Percentiles rank a stretch among this genome's conserved stretches.
phyloP scores from a whole-genome alignment of 2,888 invertebrate genomes.

The Plemyria rubiginata region DNA sequence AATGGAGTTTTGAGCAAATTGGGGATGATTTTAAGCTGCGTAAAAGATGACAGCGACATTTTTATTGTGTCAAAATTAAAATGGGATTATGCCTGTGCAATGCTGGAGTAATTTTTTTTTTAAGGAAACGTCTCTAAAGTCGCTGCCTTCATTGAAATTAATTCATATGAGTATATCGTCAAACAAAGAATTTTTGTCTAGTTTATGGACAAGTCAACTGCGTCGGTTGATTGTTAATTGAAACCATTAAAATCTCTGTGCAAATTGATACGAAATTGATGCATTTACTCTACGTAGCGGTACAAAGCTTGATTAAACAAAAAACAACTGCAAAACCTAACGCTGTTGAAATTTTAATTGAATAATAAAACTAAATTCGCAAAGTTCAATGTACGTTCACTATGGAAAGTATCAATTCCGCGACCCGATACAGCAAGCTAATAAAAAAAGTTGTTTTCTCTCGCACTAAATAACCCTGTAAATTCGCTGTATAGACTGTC shows the following conservation, averaged over 20 bases:
- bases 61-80: slow-evolving; percentile 15
- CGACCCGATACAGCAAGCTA: slow-evolving; percentile 33
- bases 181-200: slow-evolving; percentile 12
- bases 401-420: slow-evolving; percentile 39
- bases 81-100: neutral
- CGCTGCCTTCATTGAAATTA: slow-evolving; percentile 1
- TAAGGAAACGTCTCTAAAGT: neutral
- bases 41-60: slow-evolving; percentile 24
- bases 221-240: slow-evolving; percentile 17
- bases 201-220: slow-evolving; percentile 5
- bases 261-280: slow-evolving; percentile 31
- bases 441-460: slow-evolving; percentile 32
- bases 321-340: slow-evolving; percentile 15
- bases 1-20: slow-evolving; percentile 42
- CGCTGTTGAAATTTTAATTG: slow-evolving; percentile 31
- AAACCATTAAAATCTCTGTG: slow-evolving; percentile 24
- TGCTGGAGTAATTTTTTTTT: neutral
- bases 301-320: slow-evolving; percentile 20
- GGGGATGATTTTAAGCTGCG: slow-evolving; percentile 29
- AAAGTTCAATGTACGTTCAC: slow-evolving; percentile 42
- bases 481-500: slow-evolving; percentile 37
- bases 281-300: slow-evolving; percentile 21
- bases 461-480: slow-evolving; percentile 39
- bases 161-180: slow-evolving; percentile 2
- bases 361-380: slow-evolving; percentile 34